phyloP scores from a whole-genome alignment of 2,113 vertebrate genomes.

The Symphodus melops region DNA sequence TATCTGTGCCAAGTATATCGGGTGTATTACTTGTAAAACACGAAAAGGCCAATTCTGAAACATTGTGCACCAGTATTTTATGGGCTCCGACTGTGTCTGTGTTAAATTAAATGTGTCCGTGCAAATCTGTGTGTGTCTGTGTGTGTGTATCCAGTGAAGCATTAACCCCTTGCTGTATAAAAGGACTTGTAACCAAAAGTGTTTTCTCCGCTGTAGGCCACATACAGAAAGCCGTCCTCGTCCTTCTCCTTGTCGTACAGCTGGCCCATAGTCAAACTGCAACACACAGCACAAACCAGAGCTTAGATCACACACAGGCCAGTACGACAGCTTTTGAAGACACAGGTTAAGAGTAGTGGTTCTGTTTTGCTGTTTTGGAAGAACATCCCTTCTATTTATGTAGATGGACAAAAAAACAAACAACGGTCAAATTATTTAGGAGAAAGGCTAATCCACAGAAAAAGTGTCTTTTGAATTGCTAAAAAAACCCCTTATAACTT shows the following conservation, averaged over 20 bases:
- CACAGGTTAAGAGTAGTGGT: too few species aligned
- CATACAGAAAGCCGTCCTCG: conserved; percentile 97
- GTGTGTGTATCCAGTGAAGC: background rate
- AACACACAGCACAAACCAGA: conserved; percentile 47
- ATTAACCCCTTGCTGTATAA: conserved; percentile 63
- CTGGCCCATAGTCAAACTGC: conserved; percentile 97
- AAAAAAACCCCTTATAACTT: too few species aligned
- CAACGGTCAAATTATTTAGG: too few species aligned
- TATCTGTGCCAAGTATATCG: conserved; percentile 19
- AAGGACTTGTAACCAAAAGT: conserved; percentile 90
- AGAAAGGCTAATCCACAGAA: too few species aligned
- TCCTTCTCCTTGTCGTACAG: conserved; percentile 98
- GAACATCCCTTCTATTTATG: too few species aligned
- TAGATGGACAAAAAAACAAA: too few species aligned
- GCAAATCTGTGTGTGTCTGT: background rate
- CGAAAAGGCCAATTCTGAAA: conserved; percentile 31
- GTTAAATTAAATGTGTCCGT: conserved; percentile 6
- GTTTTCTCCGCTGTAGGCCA: conserved; percentile 98
- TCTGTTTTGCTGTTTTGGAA: too few species aligned
- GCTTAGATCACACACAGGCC: background rate
- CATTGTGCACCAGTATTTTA: conserved; percentile 25
- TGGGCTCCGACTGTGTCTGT: background rate
- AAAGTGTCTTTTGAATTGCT: too few species aligned
- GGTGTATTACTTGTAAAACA: conserved; percentile 23
- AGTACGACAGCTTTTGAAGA: background rate